A percentile compares a stretch with the other conserved stretches of the same genome.
These are phyloP conservation scores for Lasioglossum zephyrum DNA, from an alignment of 2,888 invertebrate genomes.

Conservation along the genomic window DNA sequence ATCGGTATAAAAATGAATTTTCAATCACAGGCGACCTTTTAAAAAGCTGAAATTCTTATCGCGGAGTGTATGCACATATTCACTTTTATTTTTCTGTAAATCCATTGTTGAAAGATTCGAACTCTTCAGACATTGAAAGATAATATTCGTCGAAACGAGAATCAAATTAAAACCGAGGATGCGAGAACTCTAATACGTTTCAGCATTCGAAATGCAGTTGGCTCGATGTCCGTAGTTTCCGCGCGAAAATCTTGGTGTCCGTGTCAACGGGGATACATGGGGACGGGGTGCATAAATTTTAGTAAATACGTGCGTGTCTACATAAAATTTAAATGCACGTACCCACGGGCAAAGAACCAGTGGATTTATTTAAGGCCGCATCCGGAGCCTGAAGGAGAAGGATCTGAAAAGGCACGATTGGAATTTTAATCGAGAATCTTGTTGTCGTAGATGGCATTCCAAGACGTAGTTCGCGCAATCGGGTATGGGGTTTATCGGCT, in stretches of 20 bases:
- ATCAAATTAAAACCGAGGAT: not conserved
- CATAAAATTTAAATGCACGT: slow-evolving; percentile 30
- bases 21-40: not conserved
- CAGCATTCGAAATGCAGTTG: not conserved
- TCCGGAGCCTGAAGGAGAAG: slow-evolving; percentile 34
- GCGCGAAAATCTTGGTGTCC: not conserved
- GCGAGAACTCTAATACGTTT: not conserved
- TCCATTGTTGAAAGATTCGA: too few relatives aligned
- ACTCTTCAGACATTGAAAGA: not conserved
- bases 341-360: slow-evolving; percentile 21
- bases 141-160: slow-evolving; percentile 30
- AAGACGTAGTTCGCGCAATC: slow-evolving; percentile 56
- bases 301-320: not conserved
- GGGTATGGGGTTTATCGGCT: slow-evolving; percentile 55
- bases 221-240: not conserved
- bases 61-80: not conserved
- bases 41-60: not conserved
- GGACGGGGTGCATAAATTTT: slow-evolving; percentile 1
- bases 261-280: not conserved
- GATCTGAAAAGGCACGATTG: slow-evolving; percentile 64
- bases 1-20: not conserved
- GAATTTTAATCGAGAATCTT: slow-evolving; percentile 73
- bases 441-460: slow-evolving; percentile 68
- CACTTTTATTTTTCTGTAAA: not conserved
- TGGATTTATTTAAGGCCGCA: slow-evolving; percentile 54